These are phyloP conservation scores for Otis tarda DNA, from an alignment of 2,113 vertebrate species.

Conservation along the genomic window DNA sequence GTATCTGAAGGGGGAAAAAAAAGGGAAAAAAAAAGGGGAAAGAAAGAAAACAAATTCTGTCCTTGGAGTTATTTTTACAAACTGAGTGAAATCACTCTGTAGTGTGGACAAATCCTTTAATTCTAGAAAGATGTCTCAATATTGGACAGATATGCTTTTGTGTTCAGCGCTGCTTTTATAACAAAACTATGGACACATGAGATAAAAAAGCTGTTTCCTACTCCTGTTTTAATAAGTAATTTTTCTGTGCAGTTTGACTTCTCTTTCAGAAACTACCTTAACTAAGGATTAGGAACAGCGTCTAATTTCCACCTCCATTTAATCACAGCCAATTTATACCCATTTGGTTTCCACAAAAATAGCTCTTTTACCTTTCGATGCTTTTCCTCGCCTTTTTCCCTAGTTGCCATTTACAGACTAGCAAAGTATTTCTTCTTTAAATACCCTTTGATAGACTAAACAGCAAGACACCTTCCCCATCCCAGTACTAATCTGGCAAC, in stretches of 20 bases:
- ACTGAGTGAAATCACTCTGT: not conserved
- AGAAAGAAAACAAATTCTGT: not conserved
- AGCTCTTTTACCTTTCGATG: not conserved
- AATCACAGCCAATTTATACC: not conserved
- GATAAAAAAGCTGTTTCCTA: not conserved
- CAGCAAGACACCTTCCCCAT: not conserved
- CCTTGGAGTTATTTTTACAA: not conserved
- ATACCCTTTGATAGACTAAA: not conserved
- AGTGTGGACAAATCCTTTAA: not conserved
- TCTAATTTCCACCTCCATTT: not conserved
- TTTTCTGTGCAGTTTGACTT: not conserved
- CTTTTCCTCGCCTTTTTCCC: not conserved
- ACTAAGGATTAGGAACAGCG: not conserved
- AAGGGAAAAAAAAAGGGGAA: not conserved
- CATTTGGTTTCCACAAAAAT: not conserved
- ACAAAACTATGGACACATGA: not conserved
- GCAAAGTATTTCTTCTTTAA: not conserved
- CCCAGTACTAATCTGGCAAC: not conserved
- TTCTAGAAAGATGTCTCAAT: not conserved
- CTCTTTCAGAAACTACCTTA: not conserved
- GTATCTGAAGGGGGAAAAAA: not conserved
- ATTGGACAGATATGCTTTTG: not conserved
- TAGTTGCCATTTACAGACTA: not conserved
- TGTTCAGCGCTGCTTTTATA: not conserved
- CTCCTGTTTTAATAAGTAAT: not conserved